Base-by-base conservation (phyloP, 2,888 invertebrate species). In the Empis livida region DNA sequence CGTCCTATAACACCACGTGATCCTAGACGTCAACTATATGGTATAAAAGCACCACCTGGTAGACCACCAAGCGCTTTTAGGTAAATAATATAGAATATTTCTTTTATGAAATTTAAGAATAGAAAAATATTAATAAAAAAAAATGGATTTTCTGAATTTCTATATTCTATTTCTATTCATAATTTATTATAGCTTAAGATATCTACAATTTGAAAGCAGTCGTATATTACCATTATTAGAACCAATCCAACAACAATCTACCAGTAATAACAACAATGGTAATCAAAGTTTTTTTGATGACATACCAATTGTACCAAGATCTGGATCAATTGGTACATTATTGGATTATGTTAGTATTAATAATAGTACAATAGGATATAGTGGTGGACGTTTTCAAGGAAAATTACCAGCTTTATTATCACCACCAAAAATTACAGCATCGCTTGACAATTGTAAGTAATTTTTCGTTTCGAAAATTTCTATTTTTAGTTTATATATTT, bases 1-100 rank as follows among this genome's bases (percentile, higher is more conserved):
- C 75, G 91, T n/a, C 90, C 90, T 9, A 88, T 82, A 64, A 91
- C 91, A 11, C 90, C 90, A 10, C 75, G 84, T 38, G 88, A 88
- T 53, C 80, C 84, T 38, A 82, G 85, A 54, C 74, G 90, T 31
- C 79, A 82, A 14, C 73, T 90, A 10, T 90, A 86, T 68, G 83
- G 84, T 23, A 73, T 74, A 54, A 71, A 72, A 38, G 68, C 69
- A 14, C 57, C 71, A 39, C 65, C 69, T 10, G 74, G 74, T 44
- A 69, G 86, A 45, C 86, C 86, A 13, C 83, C 86, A 3, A 86
- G 85, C 62, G 78, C 84, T 15, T 82, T 85, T 61, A 84, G 82
- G 85, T 85, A 10, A 15, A 15, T 37, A 15, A n/a, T 37, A 14
- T 37, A n/a, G n/a, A n/a, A n/a, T n/a, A n/a, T n/a, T n/a, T n/a